Percentiles rank a stretch among this genome's conserved stretches.
These are phyloP conservation scores for Ceramica pisi DNA, from an alignment of 2,888 invertebrate species.

Conservation along the genomic window DNA sequence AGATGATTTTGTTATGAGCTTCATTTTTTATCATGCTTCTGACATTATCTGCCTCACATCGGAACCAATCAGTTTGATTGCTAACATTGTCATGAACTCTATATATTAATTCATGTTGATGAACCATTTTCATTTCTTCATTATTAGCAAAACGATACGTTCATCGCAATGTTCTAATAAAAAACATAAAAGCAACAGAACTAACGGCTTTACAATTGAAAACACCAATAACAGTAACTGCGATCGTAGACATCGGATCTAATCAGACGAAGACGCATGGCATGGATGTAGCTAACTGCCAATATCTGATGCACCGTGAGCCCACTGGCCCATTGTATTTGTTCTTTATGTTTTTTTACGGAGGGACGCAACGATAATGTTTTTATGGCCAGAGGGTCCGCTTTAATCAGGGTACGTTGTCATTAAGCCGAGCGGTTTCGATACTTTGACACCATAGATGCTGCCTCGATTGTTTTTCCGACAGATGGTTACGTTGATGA, in stretches of 20 bases:
- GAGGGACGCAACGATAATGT: conserved; percentile 89
- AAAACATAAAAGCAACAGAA: conserved; percentile 51
- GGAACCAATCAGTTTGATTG: neutral
- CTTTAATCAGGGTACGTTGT: conserved; percentile 89
- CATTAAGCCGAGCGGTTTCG: conserved; percentile 86
- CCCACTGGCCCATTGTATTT: conserved; percentile 86
- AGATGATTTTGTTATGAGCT: conserved; percentile 22
- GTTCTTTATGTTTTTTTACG: conserved; percentile 90
- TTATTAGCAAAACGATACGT: conserved; percentile 10
- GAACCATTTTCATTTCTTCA: conserved; percentile 14
- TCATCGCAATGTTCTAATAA: conserved; percentile 59
- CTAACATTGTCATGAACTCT: too few relatives aligned
- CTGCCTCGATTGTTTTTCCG: conserved; percentile 39
- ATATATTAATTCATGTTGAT: conserved; percentile 23
- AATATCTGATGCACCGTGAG: conserved; percentile 88
- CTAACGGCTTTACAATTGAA: conserved; percentile 82
- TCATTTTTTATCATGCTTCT: neutral
- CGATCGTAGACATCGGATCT: conserved; percentile 73
- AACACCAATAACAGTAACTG: conserved; percentile 75
- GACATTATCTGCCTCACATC: neutral
- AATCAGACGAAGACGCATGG: conserved; percentile 85
- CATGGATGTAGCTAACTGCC: conserved; percentile 87
- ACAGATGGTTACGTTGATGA: conserved; percentile 14
- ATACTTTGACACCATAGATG: conserved; percentile 65
- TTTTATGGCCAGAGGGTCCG: conserved; percentile 89